Conservation (phyloP, 1,140 invertebrate species). For the Pectinophora gossypiella region DNA sequence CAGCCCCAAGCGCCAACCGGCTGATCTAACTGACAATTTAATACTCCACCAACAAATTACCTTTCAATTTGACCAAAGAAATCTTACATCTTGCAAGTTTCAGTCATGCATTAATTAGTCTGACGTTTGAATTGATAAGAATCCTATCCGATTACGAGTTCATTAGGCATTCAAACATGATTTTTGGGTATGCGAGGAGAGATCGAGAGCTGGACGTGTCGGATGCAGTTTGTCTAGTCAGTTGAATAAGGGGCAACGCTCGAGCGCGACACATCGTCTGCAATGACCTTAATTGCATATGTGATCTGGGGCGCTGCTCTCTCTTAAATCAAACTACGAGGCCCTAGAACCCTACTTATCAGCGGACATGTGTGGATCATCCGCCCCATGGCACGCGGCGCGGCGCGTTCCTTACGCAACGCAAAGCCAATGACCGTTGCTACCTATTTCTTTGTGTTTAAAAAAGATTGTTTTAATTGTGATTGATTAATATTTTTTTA, state of each 20-base stretch:
- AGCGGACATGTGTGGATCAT: conserved; percentile 31
- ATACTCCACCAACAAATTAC: too few species aligned
- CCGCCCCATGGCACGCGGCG: conserved; percentile 46
- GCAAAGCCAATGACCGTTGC: conserved; percentile 51
- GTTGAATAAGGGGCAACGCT: conserved; percentile 37
- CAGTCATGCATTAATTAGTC: background rate
- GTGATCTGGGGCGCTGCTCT: conserved; percentile 64
- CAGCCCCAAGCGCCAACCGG: conserved; percentile 16
- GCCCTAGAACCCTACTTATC: conserved; percentile 66
- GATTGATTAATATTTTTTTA: background rate
- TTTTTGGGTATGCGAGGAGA: background rate
- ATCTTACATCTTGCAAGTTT: background rate
- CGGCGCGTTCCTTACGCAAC: conserved; percentile 54
- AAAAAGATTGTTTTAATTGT: background rate
- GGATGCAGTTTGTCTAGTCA: conserved; percentile 5
- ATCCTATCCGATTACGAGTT: background rate
- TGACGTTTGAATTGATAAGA: background rate
- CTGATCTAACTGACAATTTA: conserved; percentile 15
- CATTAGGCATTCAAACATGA: background rate
- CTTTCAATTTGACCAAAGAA: too few species aligned
- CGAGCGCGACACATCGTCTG: conserved; percentile 47
- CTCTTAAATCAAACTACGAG: conserved; percentile 70
- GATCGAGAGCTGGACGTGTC: background rate
- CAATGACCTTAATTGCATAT: conserved; percentile 62
- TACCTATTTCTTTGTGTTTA: conserved; percentile 32